phyloP scores from a whole-genome alignment of 2,113 vertebrate genomes.

The Empidonax alnorum region DNA sequence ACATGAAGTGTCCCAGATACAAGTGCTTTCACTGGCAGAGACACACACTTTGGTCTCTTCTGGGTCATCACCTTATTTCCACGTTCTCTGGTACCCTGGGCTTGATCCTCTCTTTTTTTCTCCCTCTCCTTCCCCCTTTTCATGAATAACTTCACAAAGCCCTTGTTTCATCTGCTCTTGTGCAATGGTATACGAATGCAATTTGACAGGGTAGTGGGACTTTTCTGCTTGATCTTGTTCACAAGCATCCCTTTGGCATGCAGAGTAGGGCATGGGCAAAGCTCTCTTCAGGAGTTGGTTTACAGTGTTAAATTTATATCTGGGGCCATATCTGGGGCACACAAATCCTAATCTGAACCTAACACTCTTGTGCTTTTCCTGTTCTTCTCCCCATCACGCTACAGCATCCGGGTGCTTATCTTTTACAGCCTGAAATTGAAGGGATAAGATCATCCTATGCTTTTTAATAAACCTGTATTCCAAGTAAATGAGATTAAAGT shows the following conservation, averaged over 20 bases:
- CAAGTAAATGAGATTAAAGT: background rate
- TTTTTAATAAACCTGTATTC: background rate
- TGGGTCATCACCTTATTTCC: background rate
- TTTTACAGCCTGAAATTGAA: background rate
- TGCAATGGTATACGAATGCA: background rate
- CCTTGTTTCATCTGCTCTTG: background rate
- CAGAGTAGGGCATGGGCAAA: background rate
- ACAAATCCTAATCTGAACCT: background rate
- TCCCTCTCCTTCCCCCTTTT: background rate
- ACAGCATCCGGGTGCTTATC: background rate
- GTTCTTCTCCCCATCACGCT: background rate
- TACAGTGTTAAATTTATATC: background rate
- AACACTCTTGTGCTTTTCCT: background rate
- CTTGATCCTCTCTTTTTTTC: background rate
- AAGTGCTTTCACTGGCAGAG: accelerated
- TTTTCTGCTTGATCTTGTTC: background rate
- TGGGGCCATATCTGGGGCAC: background rate
- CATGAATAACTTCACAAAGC: background rate
- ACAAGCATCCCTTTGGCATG: background rate
- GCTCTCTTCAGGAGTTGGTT: background rate
- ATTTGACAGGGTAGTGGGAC: background rate
- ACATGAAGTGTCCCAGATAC: background rate
- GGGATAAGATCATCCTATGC: background rate
- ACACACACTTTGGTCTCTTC: background rate
- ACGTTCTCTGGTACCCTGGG: background rate